These are phyloP conservation scores for Trichomycterus rosablanca DNA, from an alignment of 2,113 vertebrate species.

Conservation along the genomic window DNA sequence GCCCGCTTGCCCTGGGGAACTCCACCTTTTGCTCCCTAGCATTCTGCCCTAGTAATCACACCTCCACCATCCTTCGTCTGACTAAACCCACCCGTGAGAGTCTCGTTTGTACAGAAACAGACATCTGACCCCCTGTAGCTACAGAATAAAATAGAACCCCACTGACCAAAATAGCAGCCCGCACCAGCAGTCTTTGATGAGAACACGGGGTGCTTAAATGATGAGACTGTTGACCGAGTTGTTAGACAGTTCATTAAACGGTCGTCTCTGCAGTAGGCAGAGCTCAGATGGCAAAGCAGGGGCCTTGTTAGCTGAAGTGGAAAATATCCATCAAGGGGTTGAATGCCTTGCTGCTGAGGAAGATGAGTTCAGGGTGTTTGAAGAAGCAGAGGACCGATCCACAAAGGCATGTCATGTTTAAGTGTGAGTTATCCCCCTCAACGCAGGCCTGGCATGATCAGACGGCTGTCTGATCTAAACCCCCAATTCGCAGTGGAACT, in stretches of 20 bases:
- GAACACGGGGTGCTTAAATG: slow-evolving; percentile 48
- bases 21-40: slow-evolving; percentile 76
- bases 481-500: slow-evolving; percentile 91
- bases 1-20: slow-evolving; percentile 71
- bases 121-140: slow-evolving; percentile 78
- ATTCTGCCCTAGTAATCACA: slow-evolving; percentile 74
- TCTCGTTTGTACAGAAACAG: slow-evolving; percentile 63
- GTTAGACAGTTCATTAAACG: slow-evolving; percentile 97
- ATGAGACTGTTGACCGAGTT: slow-evolving; percentile 80
- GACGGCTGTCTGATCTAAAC: slow-evolving; percentile 71
- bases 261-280: slow-evolving; percentile 75
- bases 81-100: slow-evolving; percentile 49
- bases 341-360: slow-evolving; percentile 37
- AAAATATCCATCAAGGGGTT: slow-evolving; percentile 88
- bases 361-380: slow-evolving; percentile 9
- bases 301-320: slow-evolving; percentile 89
- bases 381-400: slow-evolving; percentile 8
- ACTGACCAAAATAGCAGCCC: slow-evolving; percentile 66
- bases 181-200: slow-evolving; percentile 52
- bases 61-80: slow-evolving; percentile 68
- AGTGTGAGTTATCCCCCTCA: slow-evolving; percentile 20
- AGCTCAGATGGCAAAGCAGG: slow-evolving; percentile 79
- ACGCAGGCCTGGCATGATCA: slow-evolving; percentile 68
- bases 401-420: slow-evolving; percentile 51
- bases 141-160: slow-evolving; percentile 77